Conservation (phyloP, 2,888 invertebrate species). For the Tenthredo scrophulariae region DNA sequence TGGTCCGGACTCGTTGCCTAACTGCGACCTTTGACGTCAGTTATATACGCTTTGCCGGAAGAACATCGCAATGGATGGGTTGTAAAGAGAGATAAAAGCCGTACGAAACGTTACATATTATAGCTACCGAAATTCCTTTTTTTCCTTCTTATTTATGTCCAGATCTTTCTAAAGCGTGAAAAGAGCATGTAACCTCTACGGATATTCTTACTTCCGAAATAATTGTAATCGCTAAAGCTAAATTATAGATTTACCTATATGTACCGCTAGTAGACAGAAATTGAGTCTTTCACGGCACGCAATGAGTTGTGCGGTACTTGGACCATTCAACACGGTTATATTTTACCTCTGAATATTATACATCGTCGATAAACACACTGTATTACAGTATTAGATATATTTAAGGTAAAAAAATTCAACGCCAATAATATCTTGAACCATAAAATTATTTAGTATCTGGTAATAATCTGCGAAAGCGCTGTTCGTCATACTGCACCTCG, state of each 20-base stretch:
- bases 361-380: background rate
- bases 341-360: background rate
- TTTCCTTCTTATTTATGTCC: slow-evolving; percentile 1
- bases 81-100: slow-evolving; percentile 22
- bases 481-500: slow-evolving; percentile 5
- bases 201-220: background rate
- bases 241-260: background rate
- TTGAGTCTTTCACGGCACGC: background rate
- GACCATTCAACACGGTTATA: background rate
- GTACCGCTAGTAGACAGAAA: background rate
- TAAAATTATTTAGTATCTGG: slow-evolving; percentile 11
- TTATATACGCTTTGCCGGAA: slow-evolving; percentile 38
- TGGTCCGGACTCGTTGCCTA: slow-evolving; percentile 41
- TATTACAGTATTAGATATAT: background rate
- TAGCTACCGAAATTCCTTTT: slow-evolving; percentile 18
- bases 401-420: background rate
- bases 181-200: no score
- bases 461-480: slow-evolving; percentile 34
- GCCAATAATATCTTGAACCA: background rate
- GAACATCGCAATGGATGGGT: slow-evolving; percentile 10
- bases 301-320: slow-evolving; percentile 10
- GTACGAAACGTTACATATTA: background rate
- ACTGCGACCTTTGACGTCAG: slow-evolving; percentile 51
- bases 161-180: background rate
- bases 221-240: background rate